Percentiles rank a stretch among this genome's conserved stretches.
These are phyloP conservation scores for Athrips mouffetella DNA, from an alignment of 2,888 invertebrate species.

Conservation along the genomic window DNA sequence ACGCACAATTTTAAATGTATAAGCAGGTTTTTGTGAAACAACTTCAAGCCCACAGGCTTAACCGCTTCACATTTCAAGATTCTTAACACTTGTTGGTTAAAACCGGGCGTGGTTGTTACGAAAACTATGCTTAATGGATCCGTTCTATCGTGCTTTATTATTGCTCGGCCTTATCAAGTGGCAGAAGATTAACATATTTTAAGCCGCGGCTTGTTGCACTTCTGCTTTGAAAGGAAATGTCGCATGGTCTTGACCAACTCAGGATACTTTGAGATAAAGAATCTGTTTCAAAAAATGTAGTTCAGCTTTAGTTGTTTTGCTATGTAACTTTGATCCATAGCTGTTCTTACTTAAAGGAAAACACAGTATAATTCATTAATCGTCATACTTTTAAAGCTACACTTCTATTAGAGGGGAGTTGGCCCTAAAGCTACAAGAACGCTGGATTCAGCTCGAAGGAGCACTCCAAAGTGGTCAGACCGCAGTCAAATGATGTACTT, in stretches of 20 bases:
- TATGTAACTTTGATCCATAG: neutral
- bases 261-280: conserved; percentile 19
- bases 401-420: no score
- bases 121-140: conserved; percentile 39
- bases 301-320: neutral
- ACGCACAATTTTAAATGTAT: conserved; percentile 29
- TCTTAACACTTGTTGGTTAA: conserved; percentile 35
- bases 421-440: no score
- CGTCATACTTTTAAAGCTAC: no score
- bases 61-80: conserved; percentile 39
- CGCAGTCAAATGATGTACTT: no score
- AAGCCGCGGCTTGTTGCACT: conserved; percentile 39
- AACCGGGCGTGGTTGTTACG: conserved; percentile 36
- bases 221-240: conserved; percentile 39
- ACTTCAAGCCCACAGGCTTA: conserved; percentile 23
- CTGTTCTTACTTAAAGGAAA: neutral
- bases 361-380: no score
- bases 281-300: conserved; percentile 31
- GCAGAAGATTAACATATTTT: conserved; percentile 45
- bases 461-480: no score
- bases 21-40: conserved; percentile 32
- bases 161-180: conserved; percentile 30
- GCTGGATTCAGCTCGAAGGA: no score
- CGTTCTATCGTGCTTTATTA: conserved; percentile 34
- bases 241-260: conserved; percentile 24